Evolutionary conservation across 53 echinoderm and acorn worm species (phyloP).

Genomic region (Zoroaster sp.): DNA sequence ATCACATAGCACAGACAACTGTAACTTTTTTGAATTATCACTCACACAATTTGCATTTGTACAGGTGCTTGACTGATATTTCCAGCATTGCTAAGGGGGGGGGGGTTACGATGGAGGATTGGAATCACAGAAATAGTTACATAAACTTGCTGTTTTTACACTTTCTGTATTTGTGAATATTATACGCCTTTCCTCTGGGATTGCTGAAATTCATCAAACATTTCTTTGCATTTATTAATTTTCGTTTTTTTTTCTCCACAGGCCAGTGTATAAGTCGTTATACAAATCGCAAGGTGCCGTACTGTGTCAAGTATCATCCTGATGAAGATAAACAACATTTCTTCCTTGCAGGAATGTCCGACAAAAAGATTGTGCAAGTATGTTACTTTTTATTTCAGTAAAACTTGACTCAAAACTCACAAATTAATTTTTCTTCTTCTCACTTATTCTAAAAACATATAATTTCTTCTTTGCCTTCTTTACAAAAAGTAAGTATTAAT

Average conservation of each 20-base stretch:
- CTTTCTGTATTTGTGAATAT: background rate
- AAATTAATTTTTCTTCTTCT: too few species aligned
- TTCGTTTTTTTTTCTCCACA: background rate
- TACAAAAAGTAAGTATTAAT: background rate
- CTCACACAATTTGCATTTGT: too few species aligned
- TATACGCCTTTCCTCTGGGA: background rate
- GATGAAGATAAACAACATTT: conserved; percentile 98
- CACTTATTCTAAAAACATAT: too few species aligned
- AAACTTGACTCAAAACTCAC: too few species aligned
- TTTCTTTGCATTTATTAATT: background rate
- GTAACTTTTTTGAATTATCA: too few species aligned
- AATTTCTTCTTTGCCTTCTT: background rate
- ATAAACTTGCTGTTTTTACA: background rate
- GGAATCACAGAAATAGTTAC: background rate
- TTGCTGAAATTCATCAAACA: background rate
- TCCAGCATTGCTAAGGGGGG: too few species aligned
- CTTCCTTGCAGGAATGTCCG: conserved; percentile 98
- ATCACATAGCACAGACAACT: too few species aligned
- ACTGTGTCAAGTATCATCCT: conserved; percentile 96
- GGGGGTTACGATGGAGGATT: too few species aligned
- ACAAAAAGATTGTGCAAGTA: conserved; percentile 99
- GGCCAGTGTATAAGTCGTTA: conserved; percentile 87
- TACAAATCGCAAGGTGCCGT: conserved; percentile 93
- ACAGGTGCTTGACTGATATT: too few species aligned
- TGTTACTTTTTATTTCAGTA: too few species aligned